A percentile compares a stretch with the other conserved stretches of the same genome.
Evolutionary conservation across 2,113 vertebrate species (phyloP).

Genomic region (Tautogolabrus adspersus): DNA sequence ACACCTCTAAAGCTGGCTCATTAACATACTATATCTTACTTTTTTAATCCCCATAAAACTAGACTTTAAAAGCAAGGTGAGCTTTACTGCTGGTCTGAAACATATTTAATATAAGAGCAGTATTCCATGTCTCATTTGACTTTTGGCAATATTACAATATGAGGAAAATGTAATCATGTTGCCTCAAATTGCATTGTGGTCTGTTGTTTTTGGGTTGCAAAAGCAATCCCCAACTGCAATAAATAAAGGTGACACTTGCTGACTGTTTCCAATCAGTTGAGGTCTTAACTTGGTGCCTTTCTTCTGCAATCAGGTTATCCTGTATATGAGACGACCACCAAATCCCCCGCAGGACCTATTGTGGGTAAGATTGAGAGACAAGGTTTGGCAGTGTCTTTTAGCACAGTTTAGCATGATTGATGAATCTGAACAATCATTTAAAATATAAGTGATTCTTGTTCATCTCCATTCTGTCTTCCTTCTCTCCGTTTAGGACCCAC

Average conservation of each 20-base stretch:
- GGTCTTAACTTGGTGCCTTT: constrained; percentile 25
- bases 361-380: constrained; percentile 66
- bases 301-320: constrained; percentile 69
- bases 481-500: constrained; percentile 50
- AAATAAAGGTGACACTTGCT: constrained; percentile 24
- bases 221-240: constrained; percentile 2
- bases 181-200: neutral
- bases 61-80: neutral
- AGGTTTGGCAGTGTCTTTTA: neutral
- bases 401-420: neutral
- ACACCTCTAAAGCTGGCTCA: neutral
- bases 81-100: neutral
- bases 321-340: constrained; percentile 63
- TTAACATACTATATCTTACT: neutral
- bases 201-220: neutral
- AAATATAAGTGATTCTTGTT: neutral
- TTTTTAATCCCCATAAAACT: neutral
- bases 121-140: neutral
- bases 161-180: neutral
- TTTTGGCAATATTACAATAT: neutral
- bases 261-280: constrained; percentile 14
- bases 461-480: neutral
- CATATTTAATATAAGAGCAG: neutral
- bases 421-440: constrained; percentile 21
- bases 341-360: constrained; percentile 73